These are phyloP conservation scores for Chelonoidis abingdonii DNA, from an alignment of 2,113 vertebrate genomes.

Conservation along the genomic window DNA sequence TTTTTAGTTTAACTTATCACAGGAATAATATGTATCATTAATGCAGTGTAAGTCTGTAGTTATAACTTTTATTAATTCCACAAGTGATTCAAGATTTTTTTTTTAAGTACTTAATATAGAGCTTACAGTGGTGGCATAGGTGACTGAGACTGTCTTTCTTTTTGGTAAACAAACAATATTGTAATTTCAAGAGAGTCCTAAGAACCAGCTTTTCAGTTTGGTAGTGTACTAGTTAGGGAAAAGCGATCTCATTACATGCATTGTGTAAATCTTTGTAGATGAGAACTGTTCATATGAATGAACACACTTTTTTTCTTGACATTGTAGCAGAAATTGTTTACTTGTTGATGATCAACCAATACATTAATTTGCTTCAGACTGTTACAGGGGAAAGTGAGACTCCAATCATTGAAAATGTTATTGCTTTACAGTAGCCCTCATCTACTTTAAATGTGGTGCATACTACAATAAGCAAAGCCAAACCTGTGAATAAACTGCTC, in stretches of 20 bases:
- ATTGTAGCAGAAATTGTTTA: constrained; percentile 80
- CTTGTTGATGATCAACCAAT: constrained; percentile 78
- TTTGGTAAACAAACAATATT: constrained; percentile 68
- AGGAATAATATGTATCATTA: constrained; percentile 76
- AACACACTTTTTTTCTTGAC: constrained; percentile 71
- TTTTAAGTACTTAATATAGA: constrained; percentile 71
- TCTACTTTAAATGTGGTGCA: constrained; percentile 83
- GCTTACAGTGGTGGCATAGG: constrained; percentile 75
- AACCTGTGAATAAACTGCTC: constrained; percentile 87
- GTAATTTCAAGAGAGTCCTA: constrained; percentile 75
- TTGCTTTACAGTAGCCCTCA: constrained; percentile 80
- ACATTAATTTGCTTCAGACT: constrained; percentile 82
- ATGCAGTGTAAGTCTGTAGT: constrained; percentile 77
- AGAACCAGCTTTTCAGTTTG: constrained; percentile 76
- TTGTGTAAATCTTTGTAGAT: constrained; percentile 79
- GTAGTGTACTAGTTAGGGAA: constrained; percentile 78
- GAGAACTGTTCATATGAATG: constrained; percentile 76
- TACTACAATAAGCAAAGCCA: constrained; percentile 83
- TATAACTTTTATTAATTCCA: constrained; percentile 72
- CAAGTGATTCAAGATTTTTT: constrained; percentile 69
- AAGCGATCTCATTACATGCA: constrained; percentile 75
- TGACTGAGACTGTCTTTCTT: constrained; percentile 78
- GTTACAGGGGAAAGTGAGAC: constrained; percentile 81
- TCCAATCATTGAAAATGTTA: constrained; percentile 79
- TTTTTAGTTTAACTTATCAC: constrained; percentile 78